Conservation (phyloP, 2,888 invertebrate genomes). For the Cataglyphis albicans region DNA sequence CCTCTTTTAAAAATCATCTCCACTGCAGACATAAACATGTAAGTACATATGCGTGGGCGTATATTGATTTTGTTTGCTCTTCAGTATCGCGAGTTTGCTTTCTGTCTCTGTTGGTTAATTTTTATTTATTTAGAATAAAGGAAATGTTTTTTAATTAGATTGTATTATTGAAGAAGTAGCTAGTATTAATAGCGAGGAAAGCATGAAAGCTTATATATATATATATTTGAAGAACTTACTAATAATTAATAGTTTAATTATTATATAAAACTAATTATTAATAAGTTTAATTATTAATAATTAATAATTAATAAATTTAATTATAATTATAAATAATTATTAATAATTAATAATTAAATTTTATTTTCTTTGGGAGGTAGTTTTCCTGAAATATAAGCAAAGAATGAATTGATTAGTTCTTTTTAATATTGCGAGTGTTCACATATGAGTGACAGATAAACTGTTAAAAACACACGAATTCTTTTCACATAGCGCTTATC, state of each 20-base stretch:
- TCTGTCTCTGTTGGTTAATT: background rate
- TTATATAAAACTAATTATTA: too few species aligned
- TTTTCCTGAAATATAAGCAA: background rate
- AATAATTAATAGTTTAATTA: background rate
- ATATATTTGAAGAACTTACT: background rate
- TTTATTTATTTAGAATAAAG: background rate
- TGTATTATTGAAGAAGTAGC: too few species aligned
- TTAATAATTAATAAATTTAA: too few species aligned
- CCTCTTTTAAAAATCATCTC: constrained; percentile 27
- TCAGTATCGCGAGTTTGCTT: constrained; percentile 22
- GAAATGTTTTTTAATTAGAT: background rate
- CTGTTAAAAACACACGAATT: background rate
- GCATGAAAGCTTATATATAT: too few species aligned
- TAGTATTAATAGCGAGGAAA: background rate
- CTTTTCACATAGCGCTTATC: background rate
- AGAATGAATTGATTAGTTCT: constrained; percentile 10
- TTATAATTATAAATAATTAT: too few species aligned
- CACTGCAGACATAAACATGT: constrained; percentile 42
- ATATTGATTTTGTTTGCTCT: constrained; percentile 44
- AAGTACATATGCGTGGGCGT: constrained; percentile 30
- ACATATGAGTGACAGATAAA: background rate
- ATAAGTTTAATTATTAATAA: too few species aligned
- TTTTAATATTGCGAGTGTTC: background rate
- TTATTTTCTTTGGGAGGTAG: background rate
- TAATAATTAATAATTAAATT: background rate